Percentiles rank a stretch among this genome's conserved stretches.
Evolutionary conservation across 37 sponge, comb jelly and placozoan genomes (phyloP).

Genomic region (Oopsacas minuta): DNA sequence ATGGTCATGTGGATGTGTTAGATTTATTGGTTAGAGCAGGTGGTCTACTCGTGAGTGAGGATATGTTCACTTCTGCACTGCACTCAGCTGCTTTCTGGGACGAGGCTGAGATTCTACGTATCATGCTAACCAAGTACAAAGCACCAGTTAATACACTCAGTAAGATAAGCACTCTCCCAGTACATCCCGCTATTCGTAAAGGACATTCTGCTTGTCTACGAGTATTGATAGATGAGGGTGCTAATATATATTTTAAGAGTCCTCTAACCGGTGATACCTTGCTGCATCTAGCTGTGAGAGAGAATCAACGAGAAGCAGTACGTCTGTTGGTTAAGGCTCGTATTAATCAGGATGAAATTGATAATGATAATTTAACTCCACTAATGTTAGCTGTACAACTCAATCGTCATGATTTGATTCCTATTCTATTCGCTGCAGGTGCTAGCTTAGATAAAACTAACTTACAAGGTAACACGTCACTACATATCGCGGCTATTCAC

Average conservation of each 20-base stretch:
- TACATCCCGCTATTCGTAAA: conserved; percentile 2
- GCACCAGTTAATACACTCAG: neutral
- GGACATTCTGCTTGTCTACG: neutral
- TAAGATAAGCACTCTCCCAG: neutral
- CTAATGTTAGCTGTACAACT: neutral
- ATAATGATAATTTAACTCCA: conserved; percentile 4
- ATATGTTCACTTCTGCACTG: conserved; percentile 11
- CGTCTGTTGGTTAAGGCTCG: conserved; percentile 8
- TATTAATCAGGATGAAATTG: neutral
- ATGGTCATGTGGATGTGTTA: neutral
- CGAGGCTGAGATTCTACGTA: conserved; percentile 8
- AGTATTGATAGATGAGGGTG: neutral
- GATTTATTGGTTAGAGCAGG: neutral
- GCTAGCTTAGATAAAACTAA: neutral
- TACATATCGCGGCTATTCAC: neutral
- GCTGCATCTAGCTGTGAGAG: conserved; percentile 12
- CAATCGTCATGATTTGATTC: neutral
- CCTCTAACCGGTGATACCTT: neutral
- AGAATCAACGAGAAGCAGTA: neutral
- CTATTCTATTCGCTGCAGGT: neutral
- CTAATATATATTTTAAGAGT: neutral
- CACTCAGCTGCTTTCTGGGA: conserved; percentile 18
- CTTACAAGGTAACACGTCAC: neutral
- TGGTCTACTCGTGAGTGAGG: neutral
- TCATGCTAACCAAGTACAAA: neutral